These are phyloP conservation scores for Pentalonia nigronervosa DNA, from an alignment of 1,140 invertebrate genomes.

Conservation along the genomic window DNA sequence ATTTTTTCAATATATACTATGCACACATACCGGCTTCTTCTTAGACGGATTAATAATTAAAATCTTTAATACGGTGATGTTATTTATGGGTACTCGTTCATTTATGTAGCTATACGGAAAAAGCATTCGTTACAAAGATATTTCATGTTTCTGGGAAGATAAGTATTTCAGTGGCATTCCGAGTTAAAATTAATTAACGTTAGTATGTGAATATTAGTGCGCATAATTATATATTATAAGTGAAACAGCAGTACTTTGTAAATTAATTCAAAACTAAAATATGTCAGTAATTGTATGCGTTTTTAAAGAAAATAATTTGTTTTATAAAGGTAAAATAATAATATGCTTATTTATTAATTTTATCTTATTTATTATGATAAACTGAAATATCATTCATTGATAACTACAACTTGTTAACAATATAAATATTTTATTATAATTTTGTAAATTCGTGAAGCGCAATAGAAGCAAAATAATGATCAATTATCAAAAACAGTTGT, in stretches of 20 bases:
- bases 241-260: background rate
- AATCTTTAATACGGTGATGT: background rate
- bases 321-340: background rate
- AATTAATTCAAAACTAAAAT: slow-evolving; percentile 2
- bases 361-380: background rate
- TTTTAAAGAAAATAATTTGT: background rate
- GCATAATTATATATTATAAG: background rate
- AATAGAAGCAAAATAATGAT: background rate
- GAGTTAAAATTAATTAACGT: background rate
- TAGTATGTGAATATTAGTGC: background rate
- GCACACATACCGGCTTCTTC: background rate
- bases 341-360: background rate
- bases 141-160: background rate
- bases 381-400: background rate
- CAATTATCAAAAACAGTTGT: background rate
- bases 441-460: background rate
- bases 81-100: background rate
- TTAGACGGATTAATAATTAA: background rate
- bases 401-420: background rate
- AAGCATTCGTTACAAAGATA: background rate
- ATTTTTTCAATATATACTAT: background rate
- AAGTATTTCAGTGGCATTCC: background rate
- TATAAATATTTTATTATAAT: background rate
- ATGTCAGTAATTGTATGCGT: background rate
- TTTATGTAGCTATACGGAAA: background rate